Percentiles rank a stretch among this genome's conserved stretches.
Evolutionary conservation across 2,113 vertebrate genomes (phyloP).

Genomic region (Forbesichthys papilliferus): DNA sequence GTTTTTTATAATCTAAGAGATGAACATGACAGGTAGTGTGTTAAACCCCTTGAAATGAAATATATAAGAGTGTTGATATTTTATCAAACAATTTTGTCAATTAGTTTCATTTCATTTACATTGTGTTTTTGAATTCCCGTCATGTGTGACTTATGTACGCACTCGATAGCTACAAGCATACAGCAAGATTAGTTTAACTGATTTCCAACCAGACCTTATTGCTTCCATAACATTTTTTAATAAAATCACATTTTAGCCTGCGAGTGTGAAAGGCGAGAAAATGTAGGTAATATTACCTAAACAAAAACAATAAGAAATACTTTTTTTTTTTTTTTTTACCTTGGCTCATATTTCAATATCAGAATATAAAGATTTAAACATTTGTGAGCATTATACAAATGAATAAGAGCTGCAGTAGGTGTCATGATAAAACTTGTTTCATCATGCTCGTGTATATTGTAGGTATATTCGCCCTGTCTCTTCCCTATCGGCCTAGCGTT

Average conservation of each 20-base stretch:
- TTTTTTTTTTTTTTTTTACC: constrained; percentile 64
- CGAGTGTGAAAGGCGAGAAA: constrained; percentile 9
- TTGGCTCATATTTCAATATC: constrained; percentile 74
- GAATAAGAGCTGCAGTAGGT: constrained; percentile 67
- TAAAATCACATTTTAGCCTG: constrained; percentile 50
- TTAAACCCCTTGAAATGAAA: too few relatives aligned
- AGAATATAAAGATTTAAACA: constrained; percentile 56
- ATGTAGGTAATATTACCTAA: constrained; percentile 66
- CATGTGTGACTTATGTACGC: constrained; percentile 27
- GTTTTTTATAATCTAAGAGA: too few relatives aligned
- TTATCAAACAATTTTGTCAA: not conserved
- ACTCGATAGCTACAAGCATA: constrained; percentile 27
- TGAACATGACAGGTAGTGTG: too few relatives aligned
- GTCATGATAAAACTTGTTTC: constrained; percentile 71
- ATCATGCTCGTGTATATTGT: constrained; percentile 69
- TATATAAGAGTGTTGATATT: too few relatives aligned
- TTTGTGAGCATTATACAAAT: constrained; percentile 69
- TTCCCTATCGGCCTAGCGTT: constrained; percentile 58
- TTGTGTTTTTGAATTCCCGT: constrained; percentile 38
- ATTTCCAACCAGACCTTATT: constrained; percentile 49
- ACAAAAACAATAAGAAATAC: constrained; percentile 72
- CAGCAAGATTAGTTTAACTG: constrained; percentile 43
- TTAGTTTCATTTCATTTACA: constrained; percentile 29
- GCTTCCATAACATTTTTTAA: constrained; percentile 54
- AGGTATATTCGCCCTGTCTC: constrained; percentile 65